Base-by-base conservation (phyloP, 30 jellyfish, hydroid and myxozoan species). In the Haliclystus octoradiatus region DNA sequence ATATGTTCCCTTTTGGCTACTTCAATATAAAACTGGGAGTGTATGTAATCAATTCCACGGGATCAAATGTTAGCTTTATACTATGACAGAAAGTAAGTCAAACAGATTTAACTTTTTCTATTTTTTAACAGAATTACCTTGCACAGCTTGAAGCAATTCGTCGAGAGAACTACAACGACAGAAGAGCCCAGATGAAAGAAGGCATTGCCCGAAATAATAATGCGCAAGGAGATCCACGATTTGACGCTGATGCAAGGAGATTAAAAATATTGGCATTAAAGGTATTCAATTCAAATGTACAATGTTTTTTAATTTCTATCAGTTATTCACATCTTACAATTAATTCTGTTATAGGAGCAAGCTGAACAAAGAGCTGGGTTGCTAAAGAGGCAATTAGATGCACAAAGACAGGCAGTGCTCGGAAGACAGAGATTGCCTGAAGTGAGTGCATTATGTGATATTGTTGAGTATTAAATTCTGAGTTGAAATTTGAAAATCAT, bases 91-190 rank as follows among this genome's bases (percentile, higher is more conserved):
- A n/a, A n/a, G n/a, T n/a, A n/a, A n/a, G n/a, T n/a, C n/a, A n/a
- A n/a, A n/a, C n/a, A n/a, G n/a, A n/a, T n/a, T n/a, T n/a, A n/a
- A n/a, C n/a, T n/a, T n/a, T n/a, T n/a, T n/a, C n/a, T n/a, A n/a
- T n/a, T 3, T 73, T 15, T 53, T n/a, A 28, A 0, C 9, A 87
- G 97, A 83, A 66, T 9, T 87, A 87, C 64, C 71, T 87, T 60
- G 70, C 68, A 26, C 97, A 87, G 62, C 81, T 87, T 57, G 97
- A 87, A 71, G 79, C 73, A 27, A 87, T 87, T 34, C 91, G 97
- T 9, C 50, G 77, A 28, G 91, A 87, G 75, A 87, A 87, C 51
- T 87, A 68, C 77, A 3, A 65, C 3, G 97, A 87, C 32, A 74
- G 97, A 33, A 75, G 62, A 52, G 65, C 51, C 15, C 49, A 68